Evolutionary conservation across 1,140 invertebrate genomes (phyloP).

Genomic region (Drosophila takahashii): DNA sequence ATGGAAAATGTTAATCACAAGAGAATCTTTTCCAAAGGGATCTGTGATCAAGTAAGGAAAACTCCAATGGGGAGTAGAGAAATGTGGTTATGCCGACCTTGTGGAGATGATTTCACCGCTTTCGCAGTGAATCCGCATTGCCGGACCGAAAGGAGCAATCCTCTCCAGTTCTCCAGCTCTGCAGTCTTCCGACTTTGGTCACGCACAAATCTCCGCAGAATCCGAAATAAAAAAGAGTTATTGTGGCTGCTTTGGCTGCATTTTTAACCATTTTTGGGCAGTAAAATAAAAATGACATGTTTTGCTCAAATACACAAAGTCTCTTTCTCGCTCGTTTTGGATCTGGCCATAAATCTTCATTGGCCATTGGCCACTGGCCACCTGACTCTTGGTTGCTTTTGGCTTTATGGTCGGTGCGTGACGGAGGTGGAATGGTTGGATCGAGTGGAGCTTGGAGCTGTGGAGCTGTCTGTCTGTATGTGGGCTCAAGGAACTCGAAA

Average conservation of each 20-base stretch:
- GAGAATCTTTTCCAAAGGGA: slow-evolving; percentile 9
- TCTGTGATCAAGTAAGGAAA: neutral
- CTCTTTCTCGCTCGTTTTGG: slow-evolving; percentile 55
- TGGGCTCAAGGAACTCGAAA: slow-evolving; percentile 81
- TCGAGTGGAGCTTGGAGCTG: slow-evolving; percentile 1
- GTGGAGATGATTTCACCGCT: slow-evolving; percentile 26
- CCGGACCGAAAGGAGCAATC: slow-evolving; percentile 7
- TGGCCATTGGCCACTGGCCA: slow-evolving; percentile 50
- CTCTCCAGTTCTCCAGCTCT: neutral
- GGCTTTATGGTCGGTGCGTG: slow-evolving; percentile 69
- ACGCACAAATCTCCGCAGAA: slow-evolving; percentile 67
- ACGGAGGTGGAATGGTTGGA: slow-evolving; percentile 24
- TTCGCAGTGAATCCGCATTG: slow-evolving; percentile 58
- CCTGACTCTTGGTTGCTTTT: slow-evolving; percentile 42
- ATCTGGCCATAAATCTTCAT: slow-evolving; percentile 71
- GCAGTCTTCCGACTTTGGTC: slow-evolving; percentile 63
- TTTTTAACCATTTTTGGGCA: slow-evolving; percentile 78
- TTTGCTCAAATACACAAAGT: slow-evolving; percentile 71
- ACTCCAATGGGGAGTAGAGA: neutral
- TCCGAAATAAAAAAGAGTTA: slow-evolving; percentile 52
- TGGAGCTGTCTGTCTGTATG: slow-evolving; percentile 48
- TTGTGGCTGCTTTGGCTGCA: slow-evolving; percentile 38
- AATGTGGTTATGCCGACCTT: slow-evolving; percentile 11
- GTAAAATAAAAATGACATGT: slow-evolving; percentile 80
- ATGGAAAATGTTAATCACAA: slow-evolving; percentile 65